Evolutionary conservation across 2,888 invertebrate species (phyloP).

Genomic region (Ophonus ardosiacus): DNA sequence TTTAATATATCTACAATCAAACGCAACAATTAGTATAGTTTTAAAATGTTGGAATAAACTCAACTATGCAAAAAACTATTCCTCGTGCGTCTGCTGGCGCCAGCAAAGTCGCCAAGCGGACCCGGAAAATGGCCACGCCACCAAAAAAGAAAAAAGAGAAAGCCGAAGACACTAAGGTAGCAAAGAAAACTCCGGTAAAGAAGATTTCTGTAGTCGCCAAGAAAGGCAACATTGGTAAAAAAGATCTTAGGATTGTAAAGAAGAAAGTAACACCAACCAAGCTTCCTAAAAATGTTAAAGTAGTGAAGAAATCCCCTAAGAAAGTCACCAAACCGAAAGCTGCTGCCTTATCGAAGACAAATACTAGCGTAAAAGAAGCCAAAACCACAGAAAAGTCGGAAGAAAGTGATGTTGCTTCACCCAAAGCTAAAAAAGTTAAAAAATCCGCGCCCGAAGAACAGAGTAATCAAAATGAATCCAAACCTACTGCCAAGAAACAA

Average conservation of each 20-base stretch:
- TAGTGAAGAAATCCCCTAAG: conserved; percentile 58
- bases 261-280: conserved; percentile 66
- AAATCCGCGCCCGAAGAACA: conserved; percentile 62
- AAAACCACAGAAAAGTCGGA: conserved; percentile 70
- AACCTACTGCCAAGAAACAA: conserved; percentile 61
- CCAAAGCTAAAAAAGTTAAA: conserved; percentile 62
- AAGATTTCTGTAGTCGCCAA: conserved; percentile 65
- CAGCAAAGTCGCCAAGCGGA: conserved; percentile 65
- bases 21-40: conserved; percentile 56
- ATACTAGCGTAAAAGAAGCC: conserved; percentile 47
- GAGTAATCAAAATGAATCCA: conserved; percentile 53
- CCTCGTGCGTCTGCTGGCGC: conserved; percentile 2
- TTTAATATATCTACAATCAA: conserved; percentile 52
- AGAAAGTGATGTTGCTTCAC: conserved; percentile 60
- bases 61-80: conserved; percentile 50
- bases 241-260: conserved; percentile 66
- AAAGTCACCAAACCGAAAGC: conserved; percentile 57
- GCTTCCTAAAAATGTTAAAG: conserved; percentile 63
- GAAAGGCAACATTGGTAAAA: conserved; percentile 67
- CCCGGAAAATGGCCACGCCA: conserved; percentile 67
- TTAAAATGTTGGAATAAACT: conserved; percentile 51
- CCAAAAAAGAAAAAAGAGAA: conserved; percentile 70
- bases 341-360: conserved; percentile 54
- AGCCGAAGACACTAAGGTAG: conserved; percentile 70
- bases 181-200: conserved; percentile 67